Conservation (phyloP, 2,888 invertebrate species). For the Entomobrya proxima region DNA sequence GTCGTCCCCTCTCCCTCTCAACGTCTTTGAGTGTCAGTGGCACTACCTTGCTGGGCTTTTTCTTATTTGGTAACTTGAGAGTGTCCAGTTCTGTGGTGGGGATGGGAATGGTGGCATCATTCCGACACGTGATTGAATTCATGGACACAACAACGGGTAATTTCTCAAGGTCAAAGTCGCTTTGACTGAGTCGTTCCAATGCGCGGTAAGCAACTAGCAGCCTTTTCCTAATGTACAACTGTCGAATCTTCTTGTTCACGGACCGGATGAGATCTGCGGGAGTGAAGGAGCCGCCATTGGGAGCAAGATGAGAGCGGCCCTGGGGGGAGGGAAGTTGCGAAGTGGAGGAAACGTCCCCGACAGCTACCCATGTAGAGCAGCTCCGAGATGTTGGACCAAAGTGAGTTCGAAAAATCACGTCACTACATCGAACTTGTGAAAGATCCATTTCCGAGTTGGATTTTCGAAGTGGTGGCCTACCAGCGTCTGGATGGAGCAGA, state of each 20-base stretch:
- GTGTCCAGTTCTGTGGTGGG: conserved; percentile 69
- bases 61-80: conserved; percentile 68
- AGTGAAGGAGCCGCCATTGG: conserved; percentile 81
- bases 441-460: conserved; percentile 81
- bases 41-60: conserved; percentile 78
- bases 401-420: conserved; percentile 78
- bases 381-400: conserved; percentile 84
- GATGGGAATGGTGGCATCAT: conserved; percentile 65
- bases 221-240: conserved; percentile 87
- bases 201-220: conserved; percentile 89
- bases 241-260: conserved; percentile 89
- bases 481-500: conserved; percentile 72
- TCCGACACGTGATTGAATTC: conserved; percentile 65
- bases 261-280: conserved; percentile 85
- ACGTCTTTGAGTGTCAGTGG: conserved; percentile 87
- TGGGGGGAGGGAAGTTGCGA: conserved; percentile 91
- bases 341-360: conserved; percentile 85
- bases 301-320: conserved; percentile 77
- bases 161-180: conserved; percentile 87
- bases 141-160: conserved; percentile 76
- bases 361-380: conserved; percentile 92
- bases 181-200: conserved; percentile 87
- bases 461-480: conserved; percentile 75
- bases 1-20: conserved; percentile 88
- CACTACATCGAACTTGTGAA: conserved; percentile 79